Conservation (phyloP, 2,797 vertebrate genomes). For the Microctenopoma stevenorrisi region DNA sequence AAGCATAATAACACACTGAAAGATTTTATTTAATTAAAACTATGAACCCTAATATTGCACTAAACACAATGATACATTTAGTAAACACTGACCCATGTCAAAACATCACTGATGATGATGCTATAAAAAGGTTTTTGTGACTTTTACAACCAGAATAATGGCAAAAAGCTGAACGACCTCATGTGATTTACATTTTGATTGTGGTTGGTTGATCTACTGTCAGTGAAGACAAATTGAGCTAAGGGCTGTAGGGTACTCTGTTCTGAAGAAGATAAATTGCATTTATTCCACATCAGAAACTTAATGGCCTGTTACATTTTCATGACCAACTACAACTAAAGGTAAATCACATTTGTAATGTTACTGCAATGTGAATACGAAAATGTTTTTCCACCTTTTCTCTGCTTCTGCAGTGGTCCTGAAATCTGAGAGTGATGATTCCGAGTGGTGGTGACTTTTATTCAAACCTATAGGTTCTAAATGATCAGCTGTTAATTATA, state of each 20-base stretch:
- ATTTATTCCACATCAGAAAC: conserved; percentile 6
- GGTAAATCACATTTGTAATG: background rate
- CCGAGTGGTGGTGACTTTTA: background rate
- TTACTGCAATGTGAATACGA: background rate
- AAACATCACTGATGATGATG: background rate
- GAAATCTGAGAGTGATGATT: background rate
- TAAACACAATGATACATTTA: background rate
- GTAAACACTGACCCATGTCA: too few species aligned
- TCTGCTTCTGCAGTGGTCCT: background rate
- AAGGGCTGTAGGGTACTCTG: background rate
- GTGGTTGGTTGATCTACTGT: conserved; percentile 3
- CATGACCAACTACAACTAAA: background rate
- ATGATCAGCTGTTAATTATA: background rate
- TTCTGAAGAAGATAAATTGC: background rate
- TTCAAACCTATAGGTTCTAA: background rate
- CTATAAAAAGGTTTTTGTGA: background rate
- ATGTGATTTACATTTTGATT: conserved; percentile 39
- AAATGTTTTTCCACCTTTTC: background rate
- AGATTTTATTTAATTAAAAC: background rate
- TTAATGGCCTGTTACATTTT: conserved; percentile 12
- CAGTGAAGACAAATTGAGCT: conserved; percentile 7
- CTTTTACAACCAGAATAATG: background rate
- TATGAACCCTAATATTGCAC: background rate
- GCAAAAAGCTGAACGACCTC: background rate
- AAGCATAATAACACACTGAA: background rate